A percentile compares a stretch with the other conserved stretches of the same genome.
Evolutionary conservation across 2,797 vertebrate species (phyloP).

Genomic region (Malacoraja senta): DNA sequence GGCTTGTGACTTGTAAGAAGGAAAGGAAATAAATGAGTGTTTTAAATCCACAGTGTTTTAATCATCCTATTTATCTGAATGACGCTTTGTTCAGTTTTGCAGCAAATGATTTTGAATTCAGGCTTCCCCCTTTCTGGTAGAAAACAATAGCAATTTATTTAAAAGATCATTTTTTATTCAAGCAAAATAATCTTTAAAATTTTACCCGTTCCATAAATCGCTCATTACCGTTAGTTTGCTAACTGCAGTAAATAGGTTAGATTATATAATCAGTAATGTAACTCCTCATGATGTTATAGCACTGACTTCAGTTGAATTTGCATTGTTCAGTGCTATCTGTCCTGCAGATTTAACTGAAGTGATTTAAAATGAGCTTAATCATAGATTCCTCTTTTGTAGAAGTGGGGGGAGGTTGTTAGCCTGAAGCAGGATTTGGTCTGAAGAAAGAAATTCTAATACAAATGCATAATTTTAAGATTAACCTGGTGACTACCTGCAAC

Average conservation of each 20-base stretch:
- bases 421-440: slow-evolving; percentile 26
- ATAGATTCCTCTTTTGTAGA: not conserved
- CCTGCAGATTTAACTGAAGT: not conserved
- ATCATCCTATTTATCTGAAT: not conserved
- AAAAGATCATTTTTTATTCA: not conserved
- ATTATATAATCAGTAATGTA: not conserved
- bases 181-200: not conserved
- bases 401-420: not conserved
- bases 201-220: not conserved
- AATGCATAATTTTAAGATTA: slow-evolving; percentile 29
- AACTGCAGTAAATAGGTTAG: not conserved
- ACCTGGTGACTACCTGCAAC: slow-evolving; percentile 26
- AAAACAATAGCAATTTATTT: not conserved
- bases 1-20: not conserved
- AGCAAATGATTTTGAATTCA: not conserved
- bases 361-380: not conserved
- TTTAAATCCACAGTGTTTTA: not conserved
- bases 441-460: not conserved
- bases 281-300: too few species aligned
- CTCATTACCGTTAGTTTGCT: not conserved
- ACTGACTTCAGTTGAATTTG: not conserved
- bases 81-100: not conserved
- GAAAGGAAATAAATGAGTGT: not conserved
- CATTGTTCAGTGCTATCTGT: not conserved
- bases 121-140: not conserved